Evolutionary conservation across 2,888 invertebrate species (phyloP), one percentile per base, ranked within the genome.

Genomic region (Drosophila pegasa): DNA sequence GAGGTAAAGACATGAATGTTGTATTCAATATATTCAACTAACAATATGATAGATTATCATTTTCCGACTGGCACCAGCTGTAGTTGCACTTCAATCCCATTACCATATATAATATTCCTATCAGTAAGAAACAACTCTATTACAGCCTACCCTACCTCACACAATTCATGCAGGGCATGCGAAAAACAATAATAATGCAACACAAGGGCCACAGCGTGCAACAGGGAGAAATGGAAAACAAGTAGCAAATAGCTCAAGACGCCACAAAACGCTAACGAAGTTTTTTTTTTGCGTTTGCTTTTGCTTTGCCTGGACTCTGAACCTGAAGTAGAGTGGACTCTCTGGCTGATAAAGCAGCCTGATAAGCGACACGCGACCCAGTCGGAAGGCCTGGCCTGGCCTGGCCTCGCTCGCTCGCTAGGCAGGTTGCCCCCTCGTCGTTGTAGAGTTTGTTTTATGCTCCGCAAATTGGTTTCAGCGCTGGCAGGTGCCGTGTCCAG

Each of bases 311-410:
- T 57, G 38, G 48, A 18, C 65, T 45, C 45, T 64, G 65, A 48
- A 31, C 47, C 47, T 48, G 50, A 50, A 45, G 54, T 54, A 35
- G 45, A 40, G 43, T 52, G 59, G 51, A 58, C 58, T 75, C 59
- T 57, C 57, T 33, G 22, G 62, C 45, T 70, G 82, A 86, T 86
- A 86, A 78, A 76, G 78, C 73, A 60, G 66, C 29, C 72, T 86
- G 86, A 86, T 86, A 86, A 86, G 87, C 87, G 89, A 86, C 86
- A 86, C 86, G 86, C 86, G 88, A 86, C 89, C 75, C 29, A 18
- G 41, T 41, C 61, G 35, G 33, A 65, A 57, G 66, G 64, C 68
- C 64, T 4, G 62, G 18, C 64, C 31, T 29, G 62, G 64, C 65
- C 48, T 14, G 50, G 27, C 62, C 33, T 31, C 54, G 20, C 45